Conservation (phyloP, 1,140 invertebrate species). For the Carcinoscorpius rotundicauda region DNA sequence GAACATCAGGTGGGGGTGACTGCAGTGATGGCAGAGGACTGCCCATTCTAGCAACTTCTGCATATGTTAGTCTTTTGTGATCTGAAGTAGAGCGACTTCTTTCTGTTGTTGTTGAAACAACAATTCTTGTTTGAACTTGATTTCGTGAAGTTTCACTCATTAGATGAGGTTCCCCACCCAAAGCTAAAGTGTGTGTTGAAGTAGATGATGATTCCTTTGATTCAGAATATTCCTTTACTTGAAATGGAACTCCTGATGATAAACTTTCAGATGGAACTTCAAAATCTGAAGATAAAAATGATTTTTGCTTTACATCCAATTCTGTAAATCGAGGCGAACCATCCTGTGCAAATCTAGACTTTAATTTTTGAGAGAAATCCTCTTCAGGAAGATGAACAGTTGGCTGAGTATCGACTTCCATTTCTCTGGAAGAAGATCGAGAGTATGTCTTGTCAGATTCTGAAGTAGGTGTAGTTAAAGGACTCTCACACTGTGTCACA, state of each 20-base stretch:
- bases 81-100: background rate
- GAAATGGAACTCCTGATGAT: too few relatives aligned
- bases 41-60: constrained; percentile 17
- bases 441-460: too few relatives aligned
- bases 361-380: too few relatives aligned
- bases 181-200: constrained; percentile 9
- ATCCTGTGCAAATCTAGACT: too few relatives aligned
- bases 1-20: background rate
- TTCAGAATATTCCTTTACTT: constrained; percentile 14
- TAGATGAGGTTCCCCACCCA: constrained; percentile 11
- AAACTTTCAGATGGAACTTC: too few relatives aligned
- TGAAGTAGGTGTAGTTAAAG: background rate
- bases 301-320: too few relatives aligned
- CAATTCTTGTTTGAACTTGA: constrained; percentile 14
- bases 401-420: too few relatives aligned
- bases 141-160: constrained; percentile 15
- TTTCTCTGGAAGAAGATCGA: too few relatives aligned
- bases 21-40: constrained; percentile 6
- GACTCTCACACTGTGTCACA: background rate
- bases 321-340: too few relatives aligned
- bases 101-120: background rate
- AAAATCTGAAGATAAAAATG: too few relatives aligned
- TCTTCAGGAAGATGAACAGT: too few relatives aligned
- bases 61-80: constrained; percentile 16
- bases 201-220: constrained; percentile 14